A percentile compares a stretch with the other conserved stretches of the same genome.
phyloP scores from a whole-genome alignment of 2,797 vertebrate genomes.

The Manis crassicaudata region DNA sequence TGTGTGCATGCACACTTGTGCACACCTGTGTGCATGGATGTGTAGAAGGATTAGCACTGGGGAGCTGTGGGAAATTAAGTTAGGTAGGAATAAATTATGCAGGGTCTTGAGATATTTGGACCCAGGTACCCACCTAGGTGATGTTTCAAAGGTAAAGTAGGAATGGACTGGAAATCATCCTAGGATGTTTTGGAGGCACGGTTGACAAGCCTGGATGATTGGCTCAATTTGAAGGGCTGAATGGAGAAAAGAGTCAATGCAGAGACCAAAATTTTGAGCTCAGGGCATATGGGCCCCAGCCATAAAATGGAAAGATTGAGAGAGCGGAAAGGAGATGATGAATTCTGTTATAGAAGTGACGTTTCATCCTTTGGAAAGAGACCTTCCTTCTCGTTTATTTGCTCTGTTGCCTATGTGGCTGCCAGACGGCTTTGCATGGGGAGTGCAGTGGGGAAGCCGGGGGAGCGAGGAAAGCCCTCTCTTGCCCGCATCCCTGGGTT shows the following conservation, averaged over 20 bases:
- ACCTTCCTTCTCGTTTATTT: not conserved
- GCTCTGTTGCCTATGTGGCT: not conserved
- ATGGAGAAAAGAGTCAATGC: not conserved
- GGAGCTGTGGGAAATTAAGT: not conserved
- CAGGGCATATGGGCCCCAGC: not conserved
- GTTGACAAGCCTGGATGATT: not conserved
- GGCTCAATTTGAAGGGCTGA: not conserved
- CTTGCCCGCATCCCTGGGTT: not conserved
- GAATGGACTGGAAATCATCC: not conserved
- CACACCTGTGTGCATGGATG: rapidly evolving
- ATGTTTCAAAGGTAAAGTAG: not conserved
- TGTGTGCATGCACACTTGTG: rapidly evolving
- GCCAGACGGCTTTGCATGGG: not conserved
- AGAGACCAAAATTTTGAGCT: not conserved
- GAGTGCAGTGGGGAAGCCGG: not conserved
- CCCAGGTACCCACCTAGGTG: not conserved
- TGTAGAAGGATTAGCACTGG: not conserved
- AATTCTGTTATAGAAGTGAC: not conserved
- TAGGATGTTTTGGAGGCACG: not conserved
- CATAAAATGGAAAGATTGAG: not conserved
- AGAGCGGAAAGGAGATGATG: not conserved
- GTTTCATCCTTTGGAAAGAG: conserved; percentile 26
- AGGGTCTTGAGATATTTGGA: not conserved
- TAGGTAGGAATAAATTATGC: not conserved
- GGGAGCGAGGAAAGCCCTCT: not conserved